Base-by-base conservation (phyloP, 2,888 invertebrate genomes). In the Hyposoter dolosus region DNA sequence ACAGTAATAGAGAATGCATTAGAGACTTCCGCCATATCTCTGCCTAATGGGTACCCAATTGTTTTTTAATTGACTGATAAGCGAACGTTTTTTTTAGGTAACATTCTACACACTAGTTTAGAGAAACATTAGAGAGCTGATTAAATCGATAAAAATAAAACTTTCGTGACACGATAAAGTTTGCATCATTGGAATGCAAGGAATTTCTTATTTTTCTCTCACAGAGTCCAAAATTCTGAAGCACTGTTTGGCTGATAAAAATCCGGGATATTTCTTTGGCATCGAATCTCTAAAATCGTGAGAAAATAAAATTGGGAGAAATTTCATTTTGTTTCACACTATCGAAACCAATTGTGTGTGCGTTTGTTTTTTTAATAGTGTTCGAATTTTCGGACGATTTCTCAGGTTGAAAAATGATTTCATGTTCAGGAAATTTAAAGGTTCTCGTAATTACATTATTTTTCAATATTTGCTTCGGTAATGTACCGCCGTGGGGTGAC, bases 61-160 rank as follows among this genome's bases (percentile, higher is more conserved):
- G 23, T 10, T 43, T 56, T 40, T 40, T 56, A 72, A 72, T 69
- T 23, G 69, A 68, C 23, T 23, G 66, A 43, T 10, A 28, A 50
- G 17, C 32, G 71, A 17, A 32, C 28, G 4, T 17, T 71, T 71
- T 71, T 47, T 28, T 12, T 0, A 4, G 15, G 15, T 32, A 23
- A 47, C 9, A 5, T 56, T 50, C 28, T 35, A 19, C 40, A 1
- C 28, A 5, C 15, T 50, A 15, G 28, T 28, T 28, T 15, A 3
- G 15, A 60, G 6, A 15, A 28, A 60, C 28, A 28, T 28, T 6
- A 28, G 35, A 35, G 15, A 4, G 15, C 5, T 12, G 5, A 28
- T 60, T 15, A 15, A 28, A 28, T 15, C 28, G 4, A 28, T 28
- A 10, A 28, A 28, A 60, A 60, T 28, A 15, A 6, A 15, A 60